Base-by-base conservation (phyloP, 2,797 vertebrate genomes). In the Spea hammondii region DNA sequence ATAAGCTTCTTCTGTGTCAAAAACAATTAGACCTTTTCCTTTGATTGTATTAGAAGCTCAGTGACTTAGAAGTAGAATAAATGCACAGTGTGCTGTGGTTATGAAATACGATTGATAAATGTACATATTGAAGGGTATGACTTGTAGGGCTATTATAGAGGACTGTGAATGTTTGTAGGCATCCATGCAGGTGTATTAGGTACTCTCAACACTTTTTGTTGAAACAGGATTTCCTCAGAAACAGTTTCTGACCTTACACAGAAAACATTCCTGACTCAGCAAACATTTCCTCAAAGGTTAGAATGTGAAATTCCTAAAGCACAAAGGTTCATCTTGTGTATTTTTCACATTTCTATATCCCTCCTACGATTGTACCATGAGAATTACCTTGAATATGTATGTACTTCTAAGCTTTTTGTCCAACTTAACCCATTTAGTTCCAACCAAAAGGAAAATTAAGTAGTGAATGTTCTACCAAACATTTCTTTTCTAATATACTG, bases 171-270 rank as follows among this genome's bases (percentile, higher is more conserved):
- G 13, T 79, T 55, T 64, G 65, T 70, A 65, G 65, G 65, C 67
- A 75, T 75, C 70, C 72, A 80, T 80, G 67, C 73, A 50, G 65
- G 60, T 57, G 14, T 14, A 80, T 8, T 6, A 80, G 73, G 6
- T 6, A 45, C 14, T 45, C 67, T 80, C 73, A 76, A 72, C 73
- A 76, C 17, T 54, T 69, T 65, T 71, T 6, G 4, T 50, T 9
- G 68, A 66, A 80, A 76, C 57, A 55, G 17, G n/a, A 80, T 76
- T 80, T 80, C 47, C 65, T 66, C 55, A 44, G 72, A 80, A 65
- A 45, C 50, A 66, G 60, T 74, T 80, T 70, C 46, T 76, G 68
- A 80, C 73, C 73, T 66, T 49, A 49, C 17, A 45, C 67, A 71
- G 67, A 76, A 71, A 75, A 72, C 49, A 49, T 5, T 76, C 13